Base-by-base conservation (phyloP, 2,888 invertebrate genomes). In the Urechis unicinctus region DNA sequence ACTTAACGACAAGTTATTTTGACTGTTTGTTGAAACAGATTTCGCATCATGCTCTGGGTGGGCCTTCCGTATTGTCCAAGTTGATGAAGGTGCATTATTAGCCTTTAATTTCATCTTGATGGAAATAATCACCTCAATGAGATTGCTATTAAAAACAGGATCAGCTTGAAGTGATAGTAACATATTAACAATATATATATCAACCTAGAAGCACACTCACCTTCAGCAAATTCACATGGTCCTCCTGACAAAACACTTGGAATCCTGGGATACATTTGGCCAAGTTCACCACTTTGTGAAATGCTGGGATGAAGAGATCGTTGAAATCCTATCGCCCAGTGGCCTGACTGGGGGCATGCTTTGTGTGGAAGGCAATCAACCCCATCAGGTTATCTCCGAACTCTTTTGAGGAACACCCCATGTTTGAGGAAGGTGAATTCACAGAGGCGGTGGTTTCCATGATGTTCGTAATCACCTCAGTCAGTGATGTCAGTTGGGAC, bases 231-330 rank as follows among this genome's bases (percentile, higher is more conserved):
- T 94, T 94, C 70, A 97, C 93, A 81, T 97, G 94, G 79, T 98
- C 94, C n/a, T n/a, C n/a, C 80, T 95, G 94, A 53, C 91, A 88
- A 69, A 98, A 85, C 69, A 93, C 82, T 73, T 89, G 86, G 83
- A 98, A 98, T 61, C 97, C 97, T 65, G 96, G 96, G 73, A 98
- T 91, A 74, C 91, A 87, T 76, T 96, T 95, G 71, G 97, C 95
- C 79, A 97, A 98, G 80, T 95, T 94, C 63, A 97, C 95, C 50
- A 98, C 96, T 52, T 94, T 95, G 67, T 94, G 89, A 74, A 97
- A 96, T 56, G 95, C 93, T 66, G 94, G 94, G 26, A 95, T 92
- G 81, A 96, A 96, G 71, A 93, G 85, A 80, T 95, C 93, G 56
- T 93, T 92, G 82, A 95, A 95, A n/a, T n/a, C n/a, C 76, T 93